phyloP scores from a whole-genome alignment of 2,888 invertebrate species.

The Scaptomyza reducta region DNA sequence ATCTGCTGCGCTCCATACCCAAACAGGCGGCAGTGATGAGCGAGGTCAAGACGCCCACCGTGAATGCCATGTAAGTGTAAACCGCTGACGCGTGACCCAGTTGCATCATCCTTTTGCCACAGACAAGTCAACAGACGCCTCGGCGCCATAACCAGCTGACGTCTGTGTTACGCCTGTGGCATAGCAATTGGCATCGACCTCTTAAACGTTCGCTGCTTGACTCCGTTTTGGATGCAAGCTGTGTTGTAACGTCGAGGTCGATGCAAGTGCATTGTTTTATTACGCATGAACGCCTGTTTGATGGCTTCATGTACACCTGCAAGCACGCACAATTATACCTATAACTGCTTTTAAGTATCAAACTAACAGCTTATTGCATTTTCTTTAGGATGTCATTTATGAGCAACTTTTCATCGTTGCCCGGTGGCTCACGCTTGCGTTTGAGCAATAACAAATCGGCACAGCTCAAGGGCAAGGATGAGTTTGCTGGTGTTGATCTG shows the following conservation, averaged over 20 bases:
- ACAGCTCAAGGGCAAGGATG: slow-evolving; percentile 81
- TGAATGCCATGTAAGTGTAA: slow-evolving; percentile 92
- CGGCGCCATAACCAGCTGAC: slow-evolving; percentile 53
- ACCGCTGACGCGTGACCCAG: slow-evolving; percentile 23
- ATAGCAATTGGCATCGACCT: slow-evolving; percentile 63
- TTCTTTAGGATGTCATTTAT: slow-evolving; percentile 86
- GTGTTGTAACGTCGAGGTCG: slow-evolving; percentile 22
- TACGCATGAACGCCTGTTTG: slow-evolving; percentile 3
- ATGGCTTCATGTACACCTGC: slow-evolving; percentile 16
- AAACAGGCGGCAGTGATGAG: slow-evolving; percentile 86
- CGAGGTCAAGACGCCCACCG: slow-evolving; percentile 91
- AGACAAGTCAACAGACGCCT: slow-evolving; percentile 82
- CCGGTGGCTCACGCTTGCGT: slow-evolving; percentile 85
- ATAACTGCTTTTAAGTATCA: background rate
- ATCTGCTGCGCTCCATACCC: slow-evolving; percentile 92
- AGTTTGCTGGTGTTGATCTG: slow-evolving; percentile 86
- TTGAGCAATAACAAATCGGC: slow-evolving; percentile 83
- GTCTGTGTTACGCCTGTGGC: slow-evolving; percentile 83
- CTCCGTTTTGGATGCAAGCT: slow-evolving; percentile 78
- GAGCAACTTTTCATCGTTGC: slow-evolving; percentile 90
- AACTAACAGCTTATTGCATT: background rate
- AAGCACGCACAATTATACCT: slow-evolving; percentile 38
- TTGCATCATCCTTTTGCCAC: slow-evolving; percentile 49
- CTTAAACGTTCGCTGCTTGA: slow-evolving; percentile 41
- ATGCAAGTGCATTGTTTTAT: slow-evolving; percentile 49